Evolutionary conservation across 2,797 vertebrate genomes (phyloP).

Genomic region (Gallirallus australis): DNA sequence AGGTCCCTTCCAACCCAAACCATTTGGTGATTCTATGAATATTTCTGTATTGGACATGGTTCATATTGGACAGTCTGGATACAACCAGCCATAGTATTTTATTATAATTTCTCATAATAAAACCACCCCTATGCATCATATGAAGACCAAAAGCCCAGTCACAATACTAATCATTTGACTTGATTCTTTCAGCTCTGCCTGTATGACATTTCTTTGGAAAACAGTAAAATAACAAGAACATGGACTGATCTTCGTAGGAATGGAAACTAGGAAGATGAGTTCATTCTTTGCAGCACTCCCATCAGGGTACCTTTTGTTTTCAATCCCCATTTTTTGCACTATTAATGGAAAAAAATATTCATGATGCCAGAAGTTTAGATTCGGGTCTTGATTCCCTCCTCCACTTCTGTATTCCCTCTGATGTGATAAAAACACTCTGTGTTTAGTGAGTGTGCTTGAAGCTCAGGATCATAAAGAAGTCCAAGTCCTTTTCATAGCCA

Average conservation of each 20-base stretch:
- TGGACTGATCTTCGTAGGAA: neutral
- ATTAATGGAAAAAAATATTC: neutral
- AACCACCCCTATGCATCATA: neutral
- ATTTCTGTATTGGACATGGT: neutral
- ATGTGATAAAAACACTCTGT: neutral
- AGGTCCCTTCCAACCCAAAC: too few relatives aligned
- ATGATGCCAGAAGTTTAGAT: neutral
- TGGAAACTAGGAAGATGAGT: neutral
- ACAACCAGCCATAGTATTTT: neutral
- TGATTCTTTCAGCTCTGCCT: neutral
- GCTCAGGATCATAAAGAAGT: neutral
- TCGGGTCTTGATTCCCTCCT: neutral
- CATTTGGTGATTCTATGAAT: neutral
- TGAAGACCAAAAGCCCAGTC: neutral
- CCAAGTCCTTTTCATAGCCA: neutral
- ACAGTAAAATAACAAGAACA: neutral
- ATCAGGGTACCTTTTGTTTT: neutral
- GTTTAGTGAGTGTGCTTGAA: neutral
- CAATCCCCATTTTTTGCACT: neutral
- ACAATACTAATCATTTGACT: neutral
- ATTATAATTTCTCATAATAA: neutral
- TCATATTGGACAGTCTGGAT: neutral
- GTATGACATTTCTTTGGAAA: neutral
- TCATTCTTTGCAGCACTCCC: neutral
- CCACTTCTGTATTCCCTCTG: neutral